Evolutionary conservation across 1,140 invertebrate genomes (phyloP), one percentile per base, ranked within the genome.

Genomic region (Neodiprion virginianus): DNA sequence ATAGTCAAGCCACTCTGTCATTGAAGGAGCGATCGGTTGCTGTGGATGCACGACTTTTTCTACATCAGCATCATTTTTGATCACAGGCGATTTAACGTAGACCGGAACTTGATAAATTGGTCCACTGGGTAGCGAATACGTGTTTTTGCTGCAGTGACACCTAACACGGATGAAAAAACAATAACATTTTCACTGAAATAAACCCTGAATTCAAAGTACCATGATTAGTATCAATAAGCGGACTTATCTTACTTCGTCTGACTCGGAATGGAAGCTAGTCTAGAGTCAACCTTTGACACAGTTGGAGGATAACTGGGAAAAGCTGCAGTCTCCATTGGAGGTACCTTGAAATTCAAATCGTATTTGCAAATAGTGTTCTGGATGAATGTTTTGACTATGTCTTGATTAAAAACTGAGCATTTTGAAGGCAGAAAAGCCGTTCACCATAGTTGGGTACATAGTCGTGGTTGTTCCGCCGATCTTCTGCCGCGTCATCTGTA

Each of bases 1-100:
- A 72, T 78, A 75, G 69, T 74, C 75, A 65, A 81, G 61, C 81
- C 80, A 80, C n/a, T 71, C 11, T 17, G 53, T 61, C 11, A 61
- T 61, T 61, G 53, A 61, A 17, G 53, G 53, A 61, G 11, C 8
- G 53, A 61, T 61, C 11, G 53, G 53, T 61, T 61, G 53, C 53
- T 61, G 11, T 61, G 11, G 11, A 12, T 8, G 11, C 11, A 17
- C 5, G 8, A 5, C 11, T 61, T 61, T 17, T 17, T 61, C 4
- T 61, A 8, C 53, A 14, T 17, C 53, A 8, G 8, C 11, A 61
- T 17, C n/a, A 12, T 61, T 61, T 17, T 17, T 61, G 53, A 12
- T 71, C 48, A 50, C 48, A 53, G 69, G 73, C 47, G 68, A 23
- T 14, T 23, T 48, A 23, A 50, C 23, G 68, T 73, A 70, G 40